phyloP scores from a whole-genome alignment of 2,888 invertebrate genomes.

The Tiphia femorata region DNA sequence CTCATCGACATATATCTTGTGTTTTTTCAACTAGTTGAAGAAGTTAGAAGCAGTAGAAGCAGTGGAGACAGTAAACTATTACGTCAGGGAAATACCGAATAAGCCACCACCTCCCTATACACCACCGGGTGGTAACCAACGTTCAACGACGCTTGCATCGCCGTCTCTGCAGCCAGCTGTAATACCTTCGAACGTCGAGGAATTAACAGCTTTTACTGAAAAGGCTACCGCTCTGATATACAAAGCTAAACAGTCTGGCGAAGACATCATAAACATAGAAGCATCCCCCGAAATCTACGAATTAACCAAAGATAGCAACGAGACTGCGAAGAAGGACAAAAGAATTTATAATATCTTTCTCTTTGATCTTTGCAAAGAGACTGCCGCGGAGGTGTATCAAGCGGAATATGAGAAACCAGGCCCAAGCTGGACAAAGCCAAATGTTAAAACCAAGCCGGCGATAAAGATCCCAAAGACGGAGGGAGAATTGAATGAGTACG shows the following conservation, averaged over 20 bases:
- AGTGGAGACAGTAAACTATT: conserved; percentile 70
- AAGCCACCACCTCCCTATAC: conserved; percentile 84
- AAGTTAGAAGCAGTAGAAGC: conserved; percentile 73
- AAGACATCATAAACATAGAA: conserved; percentile 57
- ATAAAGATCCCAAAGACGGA: conserved; percentile 70
- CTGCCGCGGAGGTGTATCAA: conserved; percentile 71
- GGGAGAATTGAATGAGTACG: conserved; percentile 70
- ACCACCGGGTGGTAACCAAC: conserved; percentile 70
- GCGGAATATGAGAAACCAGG: conserved; percentile 67
- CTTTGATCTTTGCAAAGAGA: conserved; percentile 76
- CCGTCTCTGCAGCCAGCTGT: conserved; percentile 61
- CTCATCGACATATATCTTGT: background rate
- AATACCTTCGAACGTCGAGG: conserved; percentile 69
- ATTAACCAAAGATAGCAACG: conserved; percentile 55
- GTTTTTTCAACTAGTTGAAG: conserved; percentile 60
- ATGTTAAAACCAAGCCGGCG: conserved; percentile 66
- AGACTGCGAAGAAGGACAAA: conserved; percentile 55
- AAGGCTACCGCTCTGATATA: conserved; percentile 69
- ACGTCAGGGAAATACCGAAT: conserved; percentile 78
- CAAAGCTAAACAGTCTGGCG: conserved; percentile 64
- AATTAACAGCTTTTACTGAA: conserved; percentile 69
- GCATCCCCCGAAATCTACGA: conserved; percentile 60
- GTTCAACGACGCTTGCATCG: conserved; percentile 58
- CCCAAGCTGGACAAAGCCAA: conserved; percentile 72
- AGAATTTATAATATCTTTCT: conserved; percentile 73